A percentile compares a stretch with the other conserved stretches of the same genome.
Evolutionary conservation across 35 echinoderm and acorn worm species (phyloP).

Genomic region (Ophiothrix spiculata): DNA sequence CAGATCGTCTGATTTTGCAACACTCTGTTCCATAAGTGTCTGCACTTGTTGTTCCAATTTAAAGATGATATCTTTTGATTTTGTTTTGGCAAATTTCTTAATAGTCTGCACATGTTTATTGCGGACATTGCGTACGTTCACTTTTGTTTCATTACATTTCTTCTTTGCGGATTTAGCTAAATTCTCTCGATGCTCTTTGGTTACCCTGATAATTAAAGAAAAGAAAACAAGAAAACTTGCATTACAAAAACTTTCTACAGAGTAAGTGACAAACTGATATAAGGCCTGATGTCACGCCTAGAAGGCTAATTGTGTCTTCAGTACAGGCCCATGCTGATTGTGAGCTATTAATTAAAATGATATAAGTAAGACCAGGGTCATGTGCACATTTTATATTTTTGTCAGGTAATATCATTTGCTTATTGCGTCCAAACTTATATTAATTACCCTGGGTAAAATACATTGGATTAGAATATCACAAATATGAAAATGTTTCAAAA

Average conservation of each 20-base stretch:
- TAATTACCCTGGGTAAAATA: too few relatives aligned
- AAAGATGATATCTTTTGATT: slow-evolving; percentile 80
- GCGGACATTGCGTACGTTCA: slow-evolving; percentile 55
- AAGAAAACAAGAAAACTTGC: neutral
- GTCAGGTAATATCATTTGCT: too few relatives aligned
- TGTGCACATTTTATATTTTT: too few relatives aligned
- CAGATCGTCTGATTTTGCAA: slow-evolving; percentile 51
- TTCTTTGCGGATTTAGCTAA: slow-evolving; percentile 76
- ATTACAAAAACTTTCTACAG: neutral
- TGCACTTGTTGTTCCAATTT: slow-evolving; percentile 83
- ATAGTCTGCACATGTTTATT: slow-evolving; percentile 32
- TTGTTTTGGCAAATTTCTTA: slow-evolving; percentile 47
- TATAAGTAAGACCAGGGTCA: too few relatives aligned
- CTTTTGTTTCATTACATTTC: slow-evolving; percentile 74
- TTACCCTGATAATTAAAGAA: slow-evolving; percentile 57
- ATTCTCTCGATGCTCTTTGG: slow-evolving; percentile 73
- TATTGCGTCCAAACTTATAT: too few relatives aligned
- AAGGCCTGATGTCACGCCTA: neutral
- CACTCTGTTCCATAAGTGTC: slow-evolving; percentile 59
- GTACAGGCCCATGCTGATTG: neutral
- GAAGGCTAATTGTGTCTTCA: neutral
- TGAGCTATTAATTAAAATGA: too few relatives aligned
- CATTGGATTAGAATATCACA: too few relatives aligned
- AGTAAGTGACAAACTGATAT: neutral
- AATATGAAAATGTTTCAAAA: too few relatives aligned